phyloP scores from a whole-genome alignment of 2,888 invertebrate genomes.

The Polia nebulosa region DNA sequence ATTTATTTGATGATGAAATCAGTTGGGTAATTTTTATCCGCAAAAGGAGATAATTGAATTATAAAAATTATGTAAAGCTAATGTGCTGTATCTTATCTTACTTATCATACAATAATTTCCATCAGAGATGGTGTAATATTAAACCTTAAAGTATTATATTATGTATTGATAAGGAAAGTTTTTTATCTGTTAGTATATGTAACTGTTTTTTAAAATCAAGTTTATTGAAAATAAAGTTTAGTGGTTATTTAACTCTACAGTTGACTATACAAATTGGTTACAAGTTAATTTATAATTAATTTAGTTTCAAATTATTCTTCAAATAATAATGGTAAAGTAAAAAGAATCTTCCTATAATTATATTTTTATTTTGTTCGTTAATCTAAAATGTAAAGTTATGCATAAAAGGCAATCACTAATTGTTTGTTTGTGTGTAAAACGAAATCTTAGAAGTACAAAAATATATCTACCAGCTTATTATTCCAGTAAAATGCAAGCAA shows the following conservation, averaged over 20 bases:
- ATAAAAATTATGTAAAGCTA: conserved; percentile 19
- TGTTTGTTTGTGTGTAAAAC: too few relatives aligned
- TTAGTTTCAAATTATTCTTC: background rate
- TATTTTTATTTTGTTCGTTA: too few relatives aligned
- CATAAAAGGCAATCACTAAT: too few relatives aligned
- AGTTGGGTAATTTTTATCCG: background rate
- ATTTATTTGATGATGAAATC: background rate
- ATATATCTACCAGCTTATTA: background rate
- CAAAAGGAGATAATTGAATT: conserved; percentile 13
- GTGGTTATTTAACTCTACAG: background rate
- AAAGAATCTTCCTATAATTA: background rate
- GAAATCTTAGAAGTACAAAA: background rate
- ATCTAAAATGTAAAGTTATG: too few relatives aligned
- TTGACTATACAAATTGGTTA: background rate
- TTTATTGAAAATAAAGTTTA: conserved; percentile 4
- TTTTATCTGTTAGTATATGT: conserved; percentile 8
- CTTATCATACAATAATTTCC: conserved; percentile 23
- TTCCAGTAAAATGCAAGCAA: background rate
- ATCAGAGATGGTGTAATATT: conserved; percentile 20
- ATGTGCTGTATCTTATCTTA: conserved; percentile 54
- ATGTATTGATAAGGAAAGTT: conserved; percentile 33
- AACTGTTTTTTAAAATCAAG: conserved; percentile 11
- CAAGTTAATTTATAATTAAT: background rate
- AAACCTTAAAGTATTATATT: conserved; percentile 26
- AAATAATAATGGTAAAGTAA: conserved; percentile 12